A percentile compares a stretch with the other conserved stretches of the same genome.
These are phyloP conservation scores for Saturnia japonica DNA, from an alignment of 2,888 invertebrate species.

Conservation along the genomic window DNA sequence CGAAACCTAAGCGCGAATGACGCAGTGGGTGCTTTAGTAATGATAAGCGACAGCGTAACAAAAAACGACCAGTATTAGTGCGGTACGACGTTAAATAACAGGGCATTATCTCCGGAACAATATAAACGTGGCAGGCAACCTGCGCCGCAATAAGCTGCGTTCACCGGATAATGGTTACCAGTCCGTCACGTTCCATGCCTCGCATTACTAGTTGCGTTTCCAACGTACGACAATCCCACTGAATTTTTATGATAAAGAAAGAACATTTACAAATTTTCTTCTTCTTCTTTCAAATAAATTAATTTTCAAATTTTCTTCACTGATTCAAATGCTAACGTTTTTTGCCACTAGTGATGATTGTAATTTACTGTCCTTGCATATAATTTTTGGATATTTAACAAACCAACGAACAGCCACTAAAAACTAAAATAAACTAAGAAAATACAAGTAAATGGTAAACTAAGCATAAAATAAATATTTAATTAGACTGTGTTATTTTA, in stretches of 20 bases:
- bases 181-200: conserved; percentile 56
- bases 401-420: too few relatives aligned
- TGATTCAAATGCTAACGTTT: too few relatives aligned
- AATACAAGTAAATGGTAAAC: too few relatives aligned
- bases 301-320: too few relatives aligned
- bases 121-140: conserved; percentile 64
- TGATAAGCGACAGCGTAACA: conserved; percentile 55
- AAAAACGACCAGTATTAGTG: conserved; percentile 66
- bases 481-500: too few relatives aligned
- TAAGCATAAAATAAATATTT: too few relatives aligned
- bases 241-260: neutral
- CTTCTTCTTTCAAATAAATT: too few relatives aligned
- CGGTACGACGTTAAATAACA: conserved; percentile 60
- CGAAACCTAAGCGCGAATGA: conserved; percentile 13
- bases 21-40: conserved; percentile 38
- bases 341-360: too few relatives aligned
- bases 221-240: neutral
- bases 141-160: conserved; percentile 62
- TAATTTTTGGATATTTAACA: too few relatives aligned
- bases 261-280: neutral
- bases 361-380: too few relatives aligned
- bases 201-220: conserved; percentile 12
- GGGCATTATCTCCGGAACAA: conserved; percentile 67
- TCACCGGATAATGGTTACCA: conserved; percentile 59
- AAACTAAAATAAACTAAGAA: too few relatives aligned